Conservation (phyloP, 1,140 invertebrate species). For the Drosophila carrolli region DNA sequence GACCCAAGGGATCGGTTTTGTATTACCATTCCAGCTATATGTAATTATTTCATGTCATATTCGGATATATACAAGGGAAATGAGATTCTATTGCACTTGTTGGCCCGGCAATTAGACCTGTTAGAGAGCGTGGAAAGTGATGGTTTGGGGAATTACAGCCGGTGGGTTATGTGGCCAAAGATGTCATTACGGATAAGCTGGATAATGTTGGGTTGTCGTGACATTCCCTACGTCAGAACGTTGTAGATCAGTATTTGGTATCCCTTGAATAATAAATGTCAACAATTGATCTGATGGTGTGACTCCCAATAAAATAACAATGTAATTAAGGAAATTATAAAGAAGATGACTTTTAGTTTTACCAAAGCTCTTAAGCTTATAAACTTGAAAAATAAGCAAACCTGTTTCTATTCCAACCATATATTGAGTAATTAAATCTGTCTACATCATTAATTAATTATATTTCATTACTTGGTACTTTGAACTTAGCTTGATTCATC, state of each 20-base stretch:
- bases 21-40: slow-evolving; percentile 5
- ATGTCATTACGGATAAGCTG: slow-evolving; percentile 52
- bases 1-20: slow-evolving; percentile 36
- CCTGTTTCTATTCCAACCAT: background rate
- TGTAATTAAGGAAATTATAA: slow-evolving; percentile 23
- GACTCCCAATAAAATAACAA: background rate
- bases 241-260: slow-evolving; percentile 28
- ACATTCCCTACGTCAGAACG: slow-evolving; percentile 2
- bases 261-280: background rate
- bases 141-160: slow-evolving; percentile 8
- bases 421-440: background rate
- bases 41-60: slow-evolving; percentile 36
- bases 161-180: slow-evolving; percentile 13
- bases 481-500: slow-evolving; percentile 38
- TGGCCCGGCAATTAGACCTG: slow-evolving; percentile 29
- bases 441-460: background rate
- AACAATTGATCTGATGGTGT: background rate
- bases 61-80: slow-evolving; percentile 8
- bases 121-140: slow-evolving; percentile 4
- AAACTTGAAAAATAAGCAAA: background rate
- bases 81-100: slow-evolving; percentile 24
- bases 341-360: background rate
- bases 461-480: slow-evolving; percentile 14
- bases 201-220: slow-evolving; percentile 34
- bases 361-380: background rate